These are phyloP conservation scores for Lacerta agilis DNA, from an alignment of 2,797 vertebrate species.

Conservation along the genomic window DNA sequence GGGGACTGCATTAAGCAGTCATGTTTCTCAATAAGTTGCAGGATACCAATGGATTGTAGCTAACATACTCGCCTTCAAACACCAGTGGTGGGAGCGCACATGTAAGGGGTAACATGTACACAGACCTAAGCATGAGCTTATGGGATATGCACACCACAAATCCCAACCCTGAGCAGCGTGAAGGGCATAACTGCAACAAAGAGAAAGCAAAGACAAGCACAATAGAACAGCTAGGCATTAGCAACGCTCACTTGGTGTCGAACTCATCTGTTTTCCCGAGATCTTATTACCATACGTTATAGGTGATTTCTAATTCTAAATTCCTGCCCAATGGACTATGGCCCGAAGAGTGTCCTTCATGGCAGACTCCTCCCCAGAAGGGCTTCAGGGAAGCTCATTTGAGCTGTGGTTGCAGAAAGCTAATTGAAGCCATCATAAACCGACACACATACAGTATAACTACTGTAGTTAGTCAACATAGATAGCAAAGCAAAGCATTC, in stretches of 20 bases:
- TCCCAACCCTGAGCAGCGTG: not conserved
- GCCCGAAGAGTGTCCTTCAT: not conserved
- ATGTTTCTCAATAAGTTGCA: too few relatives aligned
- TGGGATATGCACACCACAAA: not conserved
- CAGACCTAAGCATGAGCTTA: not conserved
- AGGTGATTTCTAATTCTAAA: not conserved
- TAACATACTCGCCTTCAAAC: too few relatives aligned
- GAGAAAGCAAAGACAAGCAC: not conserved
- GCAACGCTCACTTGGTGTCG: not conserved
- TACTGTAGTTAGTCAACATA: too few relatives aligned
- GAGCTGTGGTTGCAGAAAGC: not conserved
- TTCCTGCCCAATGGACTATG: not conserved
- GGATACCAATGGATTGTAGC: too few relatives aligned
- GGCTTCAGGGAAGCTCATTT: slow-evolving; percentile 12
- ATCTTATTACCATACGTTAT: not conserved
- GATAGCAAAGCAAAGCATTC: too few relatives aligned
- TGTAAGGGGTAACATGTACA: too few relatives aligned
- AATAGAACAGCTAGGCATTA: not conserved
- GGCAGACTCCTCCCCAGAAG: not conserved
- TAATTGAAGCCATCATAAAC: not conserved
- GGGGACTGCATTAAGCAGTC: too few relatives aligned
- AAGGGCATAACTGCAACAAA: not conserved
- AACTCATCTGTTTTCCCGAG: slow-evolving; percentile 16
- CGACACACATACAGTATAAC: not conserved
- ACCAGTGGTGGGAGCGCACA: too few relatives aligned